Evolutionary conservation across 2,888 invertebrate species (phyloP).

Genomic region (Harpalus rufipes): DNA sequence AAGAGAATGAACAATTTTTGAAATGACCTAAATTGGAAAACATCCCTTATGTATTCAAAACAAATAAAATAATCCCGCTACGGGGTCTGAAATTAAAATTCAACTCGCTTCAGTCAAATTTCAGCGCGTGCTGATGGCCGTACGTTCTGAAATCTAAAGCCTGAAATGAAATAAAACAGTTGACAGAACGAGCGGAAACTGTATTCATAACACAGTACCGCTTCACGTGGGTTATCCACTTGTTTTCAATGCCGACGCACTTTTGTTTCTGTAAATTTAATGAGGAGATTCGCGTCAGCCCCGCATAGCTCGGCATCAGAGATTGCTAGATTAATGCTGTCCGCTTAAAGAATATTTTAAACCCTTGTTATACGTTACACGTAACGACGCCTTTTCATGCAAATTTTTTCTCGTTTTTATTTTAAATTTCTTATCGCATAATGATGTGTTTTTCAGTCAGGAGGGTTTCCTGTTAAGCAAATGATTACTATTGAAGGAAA

Average conservation of each 20-base stretch:
- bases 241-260: slow-evolving; percentile 35
- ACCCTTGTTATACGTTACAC: slow-evolving; percentile 31
- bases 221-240: slow-evolving; percentile 20
- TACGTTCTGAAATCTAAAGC: neutral
- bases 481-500: neutral
- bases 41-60: slow-evolving; percentile 29
- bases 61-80: slow-evolving; percentile 30
- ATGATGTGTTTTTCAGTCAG: slow-evolving; percentile 15
- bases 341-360: slow-evolving; percentile 42
- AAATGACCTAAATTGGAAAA: slow-evolving; percentile 19
- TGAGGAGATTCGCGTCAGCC: slow-evolving; percentile 44
- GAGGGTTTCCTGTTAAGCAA: neutral
- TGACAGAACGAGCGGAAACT: slow-evolving; percentile 25
- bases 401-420: slow-evolving; percentile 29
- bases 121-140: slow-evolving; percentile 15
- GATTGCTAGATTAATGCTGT: slow-evolving; percentile 52
- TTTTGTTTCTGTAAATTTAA: slow-evolving; percentile 60
- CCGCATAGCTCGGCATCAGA: slow-evolving; percentile 17
- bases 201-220: slow-evolving; percentile 23
- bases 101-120: slow-evolving; percentile 39
- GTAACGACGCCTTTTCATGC: slow-evolving; percentile 48
- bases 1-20: neutral
- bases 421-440: slow-evolving; percentile 31
- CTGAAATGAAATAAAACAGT: slow-evolving; percentile 38
- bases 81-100: slow-evolving; percentile 36